Conservation (phyloP, 2,888 invertebrate species). For the Hyposoter dolosus region DNA sequence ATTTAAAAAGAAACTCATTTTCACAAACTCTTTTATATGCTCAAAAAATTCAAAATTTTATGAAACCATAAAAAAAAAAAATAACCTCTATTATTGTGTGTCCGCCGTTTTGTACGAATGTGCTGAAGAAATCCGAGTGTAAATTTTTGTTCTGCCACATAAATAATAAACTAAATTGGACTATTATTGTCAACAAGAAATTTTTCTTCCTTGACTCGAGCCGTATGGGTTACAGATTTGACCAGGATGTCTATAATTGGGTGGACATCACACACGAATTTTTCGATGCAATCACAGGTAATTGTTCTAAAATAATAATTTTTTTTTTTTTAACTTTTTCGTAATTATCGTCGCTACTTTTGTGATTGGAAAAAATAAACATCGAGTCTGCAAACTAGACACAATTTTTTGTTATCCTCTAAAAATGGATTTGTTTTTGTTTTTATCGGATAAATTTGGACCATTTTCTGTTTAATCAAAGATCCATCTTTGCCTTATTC, state of each 20-base stretch:
- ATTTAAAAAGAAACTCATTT: neutral
- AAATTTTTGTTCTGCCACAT: slow-evolving; percentile 19
- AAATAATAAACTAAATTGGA: neutral
- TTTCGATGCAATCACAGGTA: slow-evolving; percentile 88
- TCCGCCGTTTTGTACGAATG: slow-evolving; percentile 5
- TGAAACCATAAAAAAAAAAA: slow-evolving; percentile 29
- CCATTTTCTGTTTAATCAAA: neutral
- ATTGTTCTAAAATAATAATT: slow-evolving; percentile 48
- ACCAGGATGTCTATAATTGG: slow-evolving; percentile 88
- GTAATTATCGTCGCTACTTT: neutral
- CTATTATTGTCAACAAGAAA: neutral
- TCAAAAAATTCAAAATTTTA: neutral
- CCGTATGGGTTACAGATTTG: slow-evolving; percentile 76
- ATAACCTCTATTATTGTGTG: slow-evolving; percentile 61
- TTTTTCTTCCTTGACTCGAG: slow-evolving; percentile 55
- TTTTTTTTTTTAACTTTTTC: neutral
- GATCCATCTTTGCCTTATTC: neutral
- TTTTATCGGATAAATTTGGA: neutral
- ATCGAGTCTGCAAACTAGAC: neutral
- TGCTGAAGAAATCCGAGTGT: slow-evolving; percentile 12
- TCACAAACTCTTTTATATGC: neutral
- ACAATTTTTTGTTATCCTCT: neutral
- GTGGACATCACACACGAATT: slow-evolving; percentile 89
- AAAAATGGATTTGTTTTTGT: neutral
- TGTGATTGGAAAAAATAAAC: neutral